phyloP scores from a whole-genome alignment of 2,797 vertebrate species.

The Macrochelys suwanniensis region DNA sequence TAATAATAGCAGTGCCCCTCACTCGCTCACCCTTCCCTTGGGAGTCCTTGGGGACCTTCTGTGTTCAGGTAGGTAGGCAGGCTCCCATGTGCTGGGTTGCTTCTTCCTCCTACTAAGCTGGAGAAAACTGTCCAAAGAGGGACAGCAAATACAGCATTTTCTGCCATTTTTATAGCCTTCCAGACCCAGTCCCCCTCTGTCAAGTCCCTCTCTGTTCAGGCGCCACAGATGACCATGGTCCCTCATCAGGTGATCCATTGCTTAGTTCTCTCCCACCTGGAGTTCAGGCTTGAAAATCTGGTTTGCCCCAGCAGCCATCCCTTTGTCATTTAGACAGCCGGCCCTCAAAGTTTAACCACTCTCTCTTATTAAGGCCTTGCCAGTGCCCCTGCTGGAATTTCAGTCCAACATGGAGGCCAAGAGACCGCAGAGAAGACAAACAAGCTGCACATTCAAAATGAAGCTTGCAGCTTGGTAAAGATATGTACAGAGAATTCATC shows the following conservation, averaged over 20 bases:
- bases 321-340: not conserved
- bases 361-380: not conserved
- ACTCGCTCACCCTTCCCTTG: not conserved
- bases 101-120: not conserved
- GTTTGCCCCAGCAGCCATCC: not conserved
- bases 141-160: not conserved
- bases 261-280: not conserved
- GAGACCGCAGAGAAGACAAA: not conserved
- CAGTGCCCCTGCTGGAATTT: not conserved
- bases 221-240: too few relatives aligned
- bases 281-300: not conserved
- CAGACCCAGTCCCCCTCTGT: not conserved
- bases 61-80: not conserved
- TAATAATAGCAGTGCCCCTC: not conserved
- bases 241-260: not conserved
- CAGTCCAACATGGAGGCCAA: not conserved
- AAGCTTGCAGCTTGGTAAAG: not conserved
- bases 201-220: not conserved
- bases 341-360: not conserved
- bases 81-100: not conserved
- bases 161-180: not conserved
- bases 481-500: not conserved
- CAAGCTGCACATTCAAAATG: not conserved
- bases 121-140: not conserved
- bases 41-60: not conserved